phyloP scores from a whole-genome alignment of 2,888 invertebrate genomes.

The Synanthedon tipuliformis region DNA sequence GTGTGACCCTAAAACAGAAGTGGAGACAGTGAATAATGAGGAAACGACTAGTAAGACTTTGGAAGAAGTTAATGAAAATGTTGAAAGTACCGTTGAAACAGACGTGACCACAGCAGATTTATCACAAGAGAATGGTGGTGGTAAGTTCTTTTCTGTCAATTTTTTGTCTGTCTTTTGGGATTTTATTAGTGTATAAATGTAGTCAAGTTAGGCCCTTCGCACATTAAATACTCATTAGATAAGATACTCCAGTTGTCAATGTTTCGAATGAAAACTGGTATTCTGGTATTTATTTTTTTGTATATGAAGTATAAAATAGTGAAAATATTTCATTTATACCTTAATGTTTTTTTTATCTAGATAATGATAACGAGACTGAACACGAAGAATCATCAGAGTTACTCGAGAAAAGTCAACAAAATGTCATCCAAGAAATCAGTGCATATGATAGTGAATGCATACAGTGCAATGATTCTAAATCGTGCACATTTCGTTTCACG shows the following conservation, averaged over 20 bases:
- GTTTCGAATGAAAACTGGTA: too few relatives aligned
- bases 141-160: slow-evolving; percentile 4
- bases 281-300: too few relatives aligned
- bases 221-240: too few relatives aligned
- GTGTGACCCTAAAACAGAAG: slow-evolving; percentile 32
- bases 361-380: slow-evolving; percentile 59
- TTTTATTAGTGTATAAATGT: too few relatives aligned
- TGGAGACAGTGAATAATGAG: slow-evolving; percentile 21
- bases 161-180: too few relatives aligned
- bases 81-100: slow-evolving; percentile 20
- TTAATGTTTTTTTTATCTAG: slow-evolving; percentile 22
- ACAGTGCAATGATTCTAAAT: slow-evolving; percentile 43
- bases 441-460: slow-evolving; percentile 46
- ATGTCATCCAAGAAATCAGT: slow-evolving; percentile 50
- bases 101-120: slow-evolving; percentile 20
- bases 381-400: slow-evolving; percentile 54
- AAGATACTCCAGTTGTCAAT: too few relatives aligned
- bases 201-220: too few relatives aligned
- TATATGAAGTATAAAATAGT: too few relatives aligned
- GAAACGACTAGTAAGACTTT: slow-evolving; percentile 5
- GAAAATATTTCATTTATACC: too few relatives aligned
- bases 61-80: slow-evolving; percentile 14
- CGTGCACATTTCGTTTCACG: slow-evolving; percentile 39
- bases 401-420: slow-evolving; percentile 34
- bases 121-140: slow-evolving; percentile 41